Percentiles rank a stretch among this genome's conserved stretches.
Conservation (phyloP, 2,113 vertebrate genomes). For the Colinus virginianus region DNA sequence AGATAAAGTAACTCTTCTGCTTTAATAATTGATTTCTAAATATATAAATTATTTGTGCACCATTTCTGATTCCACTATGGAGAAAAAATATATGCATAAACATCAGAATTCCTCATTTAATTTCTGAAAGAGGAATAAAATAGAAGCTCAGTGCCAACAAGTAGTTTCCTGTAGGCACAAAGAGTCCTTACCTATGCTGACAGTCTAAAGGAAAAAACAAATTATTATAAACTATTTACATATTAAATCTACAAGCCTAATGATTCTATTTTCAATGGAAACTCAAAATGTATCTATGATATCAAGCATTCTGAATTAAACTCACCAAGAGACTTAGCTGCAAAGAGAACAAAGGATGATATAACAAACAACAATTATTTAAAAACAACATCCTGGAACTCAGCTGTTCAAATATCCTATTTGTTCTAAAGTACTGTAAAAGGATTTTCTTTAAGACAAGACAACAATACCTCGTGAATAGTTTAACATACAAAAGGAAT, state of each 20-base stretch:
- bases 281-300: background rate
- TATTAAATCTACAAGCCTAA: background rate
- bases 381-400: background rate
- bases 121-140: background rate
- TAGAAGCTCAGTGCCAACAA: background rate
- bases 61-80: background rate
- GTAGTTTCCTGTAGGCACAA: background rate
- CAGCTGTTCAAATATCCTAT: background rate
- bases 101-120: background rate
- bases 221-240: background rate
- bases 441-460: background rate
- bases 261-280: background rate
- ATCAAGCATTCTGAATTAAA: background rate
- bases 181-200: accelerated
- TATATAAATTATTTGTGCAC: background rate
- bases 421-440: background rate
- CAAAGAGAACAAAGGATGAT: background rate
- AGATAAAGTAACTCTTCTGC: background rate
- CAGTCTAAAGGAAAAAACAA: background rate
- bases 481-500: background rate
- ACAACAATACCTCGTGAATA: background rate
- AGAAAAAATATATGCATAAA: background rate
- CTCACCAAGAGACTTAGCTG: background rate
- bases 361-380: background rate
- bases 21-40: background rate